Conservation (phyloP, 2,113 vertebrate genomes). For the Aix galericulata region DNA sequence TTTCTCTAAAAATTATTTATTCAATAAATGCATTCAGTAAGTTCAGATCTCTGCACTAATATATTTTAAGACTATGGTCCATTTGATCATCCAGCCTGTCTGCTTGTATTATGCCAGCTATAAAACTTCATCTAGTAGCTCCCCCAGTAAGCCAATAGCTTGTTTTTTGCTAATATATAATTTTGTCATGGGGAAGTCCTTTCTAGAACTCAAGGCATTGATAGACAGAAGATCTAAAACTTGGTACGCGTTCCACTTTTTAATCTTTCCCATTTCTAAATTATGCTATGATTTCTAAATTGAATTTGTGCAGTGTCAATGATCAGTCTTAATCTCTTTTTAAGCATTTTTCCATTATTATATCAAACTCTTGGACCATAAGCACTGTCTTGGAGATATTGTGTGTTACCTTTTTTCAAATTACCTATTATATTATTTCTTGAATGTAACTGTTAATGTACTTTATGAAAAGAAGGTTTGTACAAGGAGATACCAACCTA, state of each 20-base stretch:
- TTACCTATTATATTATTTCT: neutral
- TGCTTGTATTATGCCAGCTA: neutral
- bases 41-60: neutral
- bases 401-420: neutral
- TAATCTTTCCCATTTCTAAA: neutral
- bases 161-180: neutral
- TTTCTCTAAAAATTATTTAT: slow-evolving; percentile 11
- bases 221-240: neutral
- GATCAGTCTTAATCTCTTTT: neutral
- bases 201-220: neutral
- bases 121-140: slow-evolving; percentile 4
- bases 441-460: neutral
- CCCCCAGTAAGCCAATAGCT: neutral
- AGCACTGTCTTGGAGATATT: neutral
- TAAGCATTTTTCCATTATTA: neutral
- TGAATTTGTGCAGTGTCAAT: neutral
- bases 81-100: neutral
- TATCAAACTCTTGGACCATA: neutral
- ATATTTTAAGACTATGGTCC: neutral
- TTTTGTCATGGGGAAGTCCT: neutral
- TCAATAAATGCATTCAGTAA: neutral
- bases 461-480: neutral
- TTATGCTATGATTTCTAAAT: neutral
- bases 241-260: neutral
- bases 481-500: neutral